Evolutionary conservation across 1,140 invertebrate genomes (phyloP), one percentile per base, ranked within the genome.

Genomic region (Drosophila virilis): DNA sequence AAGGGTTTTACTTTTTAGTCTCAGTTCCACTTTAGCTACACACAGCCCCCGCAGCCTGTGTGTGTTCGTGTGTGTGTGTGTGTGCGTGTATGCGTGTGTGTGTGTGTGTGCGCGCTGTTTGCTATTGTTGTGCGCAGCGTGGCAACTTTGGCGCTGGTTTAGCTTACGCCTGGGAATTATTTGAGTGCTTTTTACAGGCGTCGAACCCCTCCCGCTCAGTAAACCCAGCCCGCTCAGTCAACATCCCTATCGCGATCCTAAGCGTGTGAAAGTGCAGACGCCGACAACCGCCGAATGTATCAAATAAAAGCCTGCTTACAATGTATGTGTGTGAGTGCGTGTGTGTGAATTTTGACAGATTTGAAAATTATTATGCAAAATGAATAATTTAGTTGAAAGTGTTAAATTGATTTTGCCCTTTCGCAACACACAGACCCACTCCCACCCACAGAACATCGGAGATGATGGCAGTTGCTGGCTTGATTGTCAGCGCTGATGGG

Each of bases 331-430:
- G 22, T 40, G 43, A 61, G 22, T 74, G 33, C 65, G 52, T 82
- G 59, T 50, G 68, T 72, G 58, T 74, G 72, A 69, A 84, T 78
- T 88, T 88, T 88, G 84, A 88, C 84, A 88, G 84, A 88, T 88
- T 88, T 88, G 84, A 88, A 88, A 88, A 88, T 88, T 88, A 88
- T 88, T 88, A 88, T 88, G 83, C 83, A 88, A 88, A 88, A 89
- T 88, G 83, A 88, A 88, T 88, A 89, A 88, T 88, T 88, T 88
- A 88, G 80, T 77, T 84, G 84, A 88, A 88, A 88, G 83, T 88
- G 83, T 88, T 88, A 88, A 88, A 88, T 88, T 88, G 83, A 88
- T 88, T 88, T 88, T 86, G 80, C 77, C 84, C 88, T 89, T 75
- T 75, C 77, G 84, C 84, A 80, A 89, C 77, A 80, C 54, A 66